These are phyloP conservation scores for Paraplagusia blochii DNA, from an alignment of 2,113 vertebrate genomes.

Conservation along the genomic window DNA sequence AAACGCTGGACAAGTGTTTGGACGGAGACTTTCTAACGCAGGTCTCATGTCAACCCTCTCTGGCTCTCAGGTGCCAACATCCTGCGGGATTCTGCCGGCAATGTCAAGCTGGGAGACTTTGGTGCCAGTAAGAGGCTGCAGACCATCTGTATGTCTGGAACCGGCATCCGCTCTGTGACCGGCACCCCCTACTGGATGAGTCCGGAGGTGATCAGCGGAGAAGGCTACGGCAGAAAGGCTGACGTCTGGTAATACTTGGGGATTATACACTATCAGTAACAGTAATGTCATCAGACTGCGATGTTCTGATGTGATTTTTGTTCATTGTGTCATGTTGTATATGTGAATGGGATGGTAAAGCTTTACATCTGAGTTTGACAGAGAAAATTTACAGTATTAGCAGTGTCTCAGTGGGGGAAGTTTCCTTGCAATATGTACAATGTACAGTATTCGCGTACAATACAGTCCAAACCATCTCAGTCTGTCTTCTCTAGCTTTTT, in stretches of 20 bases:
- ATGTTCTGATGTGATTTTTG: constrained; percentile 8
- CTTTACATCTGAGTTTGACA: too few species aligned
- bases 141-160: constrained; percentile 95
- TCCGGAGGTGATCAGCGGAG: constrained; percentile 95
- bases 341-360: too few species aligned
- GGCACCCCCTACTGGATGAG: constrained; percentile 99
- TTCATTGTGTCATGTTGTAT: constrained; percentile 22
- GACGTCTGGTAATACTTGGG: constrained; percentile 84
- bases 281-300: too few species aligned
- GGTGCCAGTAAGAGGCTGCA: constrained; percentile 95
- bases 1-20: background rate
- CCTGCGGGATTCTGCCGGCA: constrained; percentile 90
- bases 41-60: constrained; percentile 9
- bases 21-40: background rate
- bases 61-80: constrained; percentile 88
- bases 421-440: too few species aligned
- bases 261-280: background rate
- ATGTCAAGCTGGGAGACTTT: constrained; percentile 95
- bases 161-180: constrained; percentile 89
- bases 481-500: too few species aligned
- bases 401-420: too few species aligned
- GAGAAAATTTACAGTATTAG: too few species aligned
- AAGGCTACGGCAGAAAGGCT: constrained; percentile 92
- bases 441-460: too few species aligned
- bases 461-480: too few species aligned